Conservation (phyloP, 2,113 vertebrate species). For the Pongo pygmaeus region DNA sequence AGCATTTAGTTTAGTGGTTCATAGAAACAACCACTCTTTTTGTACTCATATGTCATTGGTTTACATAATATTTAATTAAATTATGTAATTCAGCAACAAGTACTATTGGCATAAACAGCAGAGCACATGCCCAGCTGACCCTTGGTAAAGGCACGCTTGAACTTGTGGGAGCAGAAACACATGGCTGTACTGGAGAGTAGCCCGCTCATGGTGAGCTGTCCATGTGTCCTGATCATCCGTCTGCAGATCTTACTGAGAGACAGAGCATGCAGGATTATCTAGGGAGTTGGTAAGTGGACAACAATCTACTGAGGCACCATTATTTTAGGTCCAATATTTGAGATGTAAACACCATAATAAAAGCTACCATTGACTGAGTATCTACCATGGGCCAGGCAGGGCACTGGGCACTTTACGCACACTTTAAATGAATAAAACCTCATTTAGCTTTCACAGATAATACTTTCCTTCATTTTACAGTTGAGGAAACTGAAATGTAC, state of each 20-base stretch:
- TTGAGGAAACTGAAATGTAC: background rate
- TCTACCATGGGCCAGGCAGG: background rate
- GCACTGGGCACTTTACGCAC: background rate
- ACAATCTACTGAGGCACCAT: background rate
- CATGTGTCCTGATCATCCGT: accelerated
- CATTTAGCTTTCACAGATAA: background rate
- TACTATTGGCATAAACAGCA: background rate
- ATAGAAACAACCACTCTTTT: background rate
- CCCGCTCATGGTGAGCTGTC: accelerated
- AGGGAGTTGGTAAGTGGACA: background rate
- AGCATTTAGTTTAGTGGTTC: background rate
- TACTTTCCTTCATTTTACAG: background rate
- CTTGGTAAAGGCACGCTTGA: background rate
- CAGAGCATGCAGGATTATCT: background rate
- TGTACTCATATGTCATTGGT: background rate
- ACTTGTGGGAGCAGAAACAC: background rate
- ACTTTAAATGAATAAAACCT: too few species aligned
- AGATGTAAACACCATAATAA: background rate
- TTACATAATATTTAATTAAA: background rate
- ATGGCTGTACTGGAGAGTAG: background rate
- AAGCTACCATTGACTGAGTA: background rate
- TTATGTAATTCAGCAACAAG: background rate
- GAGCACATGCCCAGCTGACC: background rate
- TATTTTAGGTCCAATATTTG: background rate
- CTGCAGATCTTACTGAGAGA: background rate